Conservation (phyloP, 1,140 invertebrate species). For the Drosophila oshimai region DNA sequence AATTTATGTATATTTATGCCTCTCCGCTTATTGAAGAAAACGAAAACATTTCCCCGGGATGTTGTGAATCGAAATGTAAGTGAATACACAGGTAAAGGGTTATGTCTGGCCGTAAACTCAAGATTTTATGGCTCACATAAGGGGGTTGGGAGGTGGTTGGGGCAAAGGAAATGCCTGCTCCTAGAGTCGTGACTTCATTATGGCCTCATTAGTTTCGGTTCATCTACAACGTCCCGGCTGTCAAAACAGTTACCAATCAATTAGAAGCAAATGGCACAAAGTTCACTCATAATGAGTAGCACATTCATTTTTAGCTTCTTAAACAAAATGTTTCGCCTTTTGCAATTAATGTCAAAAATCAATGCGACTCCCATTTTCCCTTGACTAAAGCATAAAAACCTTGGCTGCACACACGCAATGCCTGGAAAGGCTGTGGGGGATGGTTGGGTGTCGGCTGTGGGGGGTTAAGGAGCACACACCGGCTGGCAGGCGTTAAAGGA, state of each 20-base stretch:
- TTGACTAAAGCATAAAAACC: slow-evolving; percentile 36
- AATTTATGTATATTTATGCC: slow-evolving; percentile 70
- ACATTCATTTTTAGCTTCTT: slow-evolving; percentile 20
- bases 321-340: slow-evolving; percentile 33
- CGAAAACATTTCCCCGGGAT: slow-evolving; percentile 29
- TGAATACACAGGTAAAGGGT: slow-evolving; percentile 30
- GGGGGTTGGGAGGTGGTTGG: neutral
- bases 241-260: slow-evolving; percentile 30
- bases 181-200: slow-evolving; percentile 42
- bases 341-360: slow-evolving; percentile 60
- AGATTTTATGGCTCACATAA: slow-evolving; percentile 30
- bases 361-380: slow-evolving; percentile 39
- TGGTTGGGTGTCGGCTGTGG: neutral
- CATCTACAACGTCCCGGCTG: neutral
- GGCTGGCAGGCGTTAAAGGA: slow-evolving; percentile 48
- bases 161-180: neutral
- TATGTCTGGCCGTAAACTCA: slow-evolving; percentile 31
- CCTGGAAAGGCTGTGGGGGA: slow-evolving; percentile 4
- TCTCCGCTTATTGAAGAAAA: slow-evolving; percentile 64
- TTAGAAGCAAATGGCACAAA: slow-evolving; percentile 38
- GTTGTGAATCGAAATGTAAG: slow-evolving; percentile 52
- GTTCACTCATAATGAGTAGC: slow-evolving; percentile 33
- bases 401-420: slow-evolving; percentile 40
- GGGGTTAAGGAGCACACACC: slow-evolving; percentile 4
- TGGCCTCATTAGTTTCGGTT: slow-evolving; percentile 43